A percentile compares a stretch with the other conserved stretches of the same genome.
Conservation (phyloP, 2,113 vertebrate genomes). For the Apaloderma vittatum region DNA sequence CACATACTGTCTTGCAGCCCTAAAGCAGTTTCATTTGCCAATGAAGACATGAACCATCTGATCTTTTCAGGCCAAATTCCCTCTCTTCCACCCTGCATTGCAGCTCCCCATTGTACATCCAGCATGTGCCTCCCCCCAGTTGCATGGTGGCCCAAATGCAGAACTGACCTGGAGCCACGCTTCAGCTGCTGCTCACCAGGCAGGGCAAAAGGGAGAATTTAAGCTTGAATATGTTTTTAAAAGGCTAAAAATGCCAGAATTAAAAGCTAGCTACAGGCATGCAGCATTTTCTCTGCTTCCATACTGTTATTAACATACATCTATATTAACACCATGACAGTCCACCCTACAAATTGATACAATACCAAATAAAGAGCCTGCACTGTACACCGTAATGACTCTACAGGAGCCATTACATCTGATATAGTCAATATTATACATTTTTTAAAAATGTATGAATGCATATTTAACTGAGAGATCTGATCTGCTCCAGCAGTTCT, state of each 20-base stretch:
- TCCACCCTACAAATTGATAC: slow-evolving; percentile 76
- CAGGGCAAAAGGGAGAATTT: background rate
- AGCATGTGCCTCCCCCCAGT: rapidly evolving
- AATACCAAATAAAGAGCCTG: slow-evolving; percentile 75
- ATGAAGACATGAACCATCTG: slow-evolving; percentile 48
- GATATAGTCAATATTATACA: slow-evolving; percentile 75
- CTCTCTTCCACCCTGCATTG: background rate
- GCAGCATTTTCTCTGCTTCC: slow-evolving; percentile 32
- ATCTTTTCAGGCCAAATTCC: slow-evolving; percentile 43
- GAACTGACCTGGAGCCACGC: rapidly evolving
- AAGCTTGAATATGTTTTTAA: background rate
- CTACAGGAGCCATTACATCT: slow-evolving; percentile 70
- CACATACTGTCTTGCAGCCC: background rate
- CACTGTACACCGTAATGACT: slow-evolving; percentile 64
- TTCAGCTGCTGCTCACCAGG: background rate
- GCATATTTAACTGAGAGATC: slow-evolving; percentile 80
- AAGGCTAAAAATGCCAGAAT: slow-evolving; percentile 42
- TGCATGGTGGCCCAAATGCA: background rate
- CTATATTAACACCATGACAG: slow-evolving; percentile 71
- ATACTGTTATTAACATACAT: slow-evolving; percentile 41
- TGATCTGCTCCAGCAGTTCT: slow-evolving; percentile 73
- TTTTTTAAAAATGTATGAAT: slow-evolving; percentile 72
- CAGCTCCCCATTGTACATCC: background rate
- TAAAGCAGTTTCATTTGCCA: slow-evolving; percentile 22
- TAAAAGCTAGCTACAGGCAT: slow-evolving; percentile 8